Evolutionary conservation across 1,140 invertebrate genomes (phyloP).

Genomic region (Magallana gigas): DNA sequence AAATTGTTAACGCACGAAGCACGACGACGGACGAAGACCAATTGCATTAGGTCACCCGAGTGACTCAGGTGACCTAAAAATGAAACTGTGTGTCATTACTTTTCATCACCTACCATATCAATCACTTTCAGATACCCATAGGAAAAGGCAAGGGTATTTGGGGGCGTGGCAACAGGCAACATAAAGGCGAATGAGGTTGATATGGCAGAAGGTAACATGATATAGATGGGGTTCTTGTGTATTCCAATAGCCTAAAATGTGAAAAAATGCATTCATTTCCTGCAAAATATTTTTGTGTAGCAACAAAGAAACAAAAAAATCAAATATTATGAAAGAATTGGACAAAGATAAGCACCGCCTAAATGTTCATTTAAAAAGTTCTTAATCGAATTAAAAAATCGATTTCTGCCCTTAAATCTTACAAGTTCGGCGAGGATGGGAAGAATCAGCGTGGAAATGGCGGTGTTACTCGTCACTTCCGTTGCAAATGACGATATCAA

Average conservation of each 20-base stretch:
- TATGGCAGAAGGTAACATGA: slow-evolving; percentile 91
- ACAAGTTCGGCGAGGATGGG: slow-evolving; percentile 80
- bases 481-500: slow-evolving; percentile 78
- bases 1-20: no score
- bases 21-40: no score
- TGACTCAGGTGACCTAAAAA: no score
- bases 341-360: no score
- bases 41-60: no score
- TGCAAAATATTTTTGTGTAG: no score
- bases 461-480: slow-evolving; percentile 81
- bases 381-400: no score
- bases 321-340: no score
- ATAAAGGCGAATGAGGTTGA: slow-evolving; percentile 88
- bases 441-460: slow-evolving; percentile 80
- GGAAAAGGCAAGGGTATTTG: slow-evolving; percentile 94
- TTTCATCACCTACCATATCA: slow-evolving; percentile 75
- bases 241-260: slow-evolving; percentile 86
- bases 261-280: neutral
- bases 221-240: slow-evolving; percentile 87
- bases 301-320: no score
- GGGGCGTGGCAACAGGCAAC: slow-evolving; percentile 91
- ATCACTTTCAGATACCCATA: slow-evolving; percentile 75
- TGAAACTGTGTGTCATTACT: neutral
- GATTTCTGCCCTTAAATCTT: slow-evolving; percentile 48
- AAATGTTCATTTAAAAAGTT: no score